Evolutionary conservation across 2,888 invertebrate genomes (phyloP).

Genomic region (Drosophila peninsularis): DNA sequence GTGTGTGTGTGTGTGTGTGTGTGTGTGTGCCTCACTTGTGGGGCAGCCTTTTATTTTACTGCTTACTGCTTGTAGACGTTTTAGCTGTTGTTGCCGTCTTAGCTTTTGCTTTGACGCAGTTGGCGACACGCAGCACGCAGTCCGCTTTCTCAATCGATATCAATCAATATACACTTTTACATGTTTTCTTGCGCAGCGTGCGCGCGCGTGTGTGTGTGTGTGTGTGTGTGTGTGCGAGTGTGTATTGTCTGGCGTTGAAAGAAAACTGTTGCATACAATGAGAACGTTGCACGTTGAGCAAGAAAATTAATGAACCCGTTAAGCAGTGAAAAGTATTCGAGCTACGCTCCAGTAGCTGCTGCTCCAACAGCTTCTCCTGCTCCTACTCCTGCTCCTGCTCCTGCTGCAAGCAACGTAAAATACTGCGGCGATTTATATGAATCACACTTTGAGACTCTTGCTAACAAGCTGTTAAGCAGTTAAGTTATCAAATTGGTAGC

Average conservation of each 20-base stretch:
- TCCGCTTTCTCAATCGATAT: conserved; percentile 59
- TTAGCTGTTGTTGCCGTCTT: conserved; percentile 15
- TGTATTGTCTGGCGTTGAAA: conserved; percentile 1
- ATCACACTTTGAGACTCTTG: conserved; percentile 3
- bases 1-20: neutral
- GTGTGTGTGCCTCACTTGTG: neutral
- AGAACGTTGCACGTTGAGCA: conserved; percentile 21
- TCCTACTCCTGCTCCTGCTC: neutral
- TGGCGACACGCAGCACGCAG: conserved; percentile 42
- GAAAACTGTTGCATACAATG: conserved; percentile 47
- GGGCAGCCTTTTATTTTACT: conserved; percentile 11
- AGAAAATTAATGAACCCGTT: conserved; percentile 27
- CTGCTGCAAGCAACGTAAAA: conserved; percentile 4
- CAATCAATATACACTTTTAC: conserved; percentile 64
- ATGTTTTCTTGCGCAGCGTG: conserved; percentile 5
- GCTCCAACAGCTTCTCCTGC: neutral
- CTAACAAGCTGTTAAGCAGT: conserved; percentile 27
- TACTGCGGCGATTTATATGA: conserved; percentile 21
- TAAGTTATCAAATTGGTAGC: conserved; percentile 28
- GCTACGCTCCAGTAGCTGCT: neutral
- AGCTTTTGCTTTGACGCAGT: conserved; percentile 32
- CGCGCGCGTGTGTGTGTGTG: conserved; percentile 3
- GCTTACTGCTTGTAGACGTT: conserved; percentile 4
- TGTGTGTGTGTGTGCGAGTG: conserved; percentile 1
- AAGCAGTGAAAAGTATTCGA: conserved; percentile 24